A percentile compares a stretch with the other conserved stretches of the same genome.
phyloP scores from a whole-genome alignment of 2,888 invertebrate genomes.

The Polia nebulosa region DNA sequence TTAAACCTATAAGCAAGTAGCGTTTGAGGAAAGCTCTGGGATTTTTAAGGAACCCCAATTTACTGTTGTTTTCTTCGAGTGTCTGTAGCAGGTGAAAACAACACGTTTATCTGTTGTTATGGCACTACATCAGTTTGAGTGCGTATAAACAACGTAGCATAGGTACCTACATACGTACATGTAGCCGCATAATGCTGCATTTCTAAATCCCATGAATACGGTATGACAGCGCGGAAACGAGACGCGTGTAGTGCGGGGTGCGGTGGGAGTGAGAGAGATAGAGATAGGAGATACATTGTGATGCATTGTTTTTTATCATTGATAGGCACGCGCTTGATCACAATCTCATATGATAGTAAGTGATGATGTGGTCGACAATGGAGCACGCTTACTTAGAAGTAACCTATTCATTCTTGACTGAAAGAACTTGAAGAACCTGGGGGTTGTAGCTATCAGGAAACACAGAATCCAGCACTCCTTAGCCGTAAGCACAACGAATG shows the following conservation, averaged over 20 bases:
- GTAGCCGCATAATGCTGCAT: slow-evolving; percentile 77
- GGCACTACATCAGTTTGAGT: slow-evolving; percentile 49
- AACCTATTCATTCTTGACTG: no score
- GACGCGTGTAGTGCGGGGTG: slow-evolving; percentile 63
- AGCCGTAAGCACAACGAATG: no score
- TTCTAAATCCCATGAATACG: slow-evolving; percentile 85
- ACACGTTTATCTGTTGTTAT: slow-evolving; percentile 26
- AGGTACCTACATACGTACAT: slow-evolving; percentile 66
- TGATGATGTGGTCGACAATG: no score
- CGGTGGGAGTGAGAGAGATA: slow-evolving; percentile 50
- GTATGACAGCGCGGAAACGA: slow-evolving; percentile 78
- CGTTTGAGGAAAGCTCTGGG: not conserved
- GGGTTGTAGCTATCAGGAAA: no score
- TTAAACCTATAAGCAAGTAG: no score
- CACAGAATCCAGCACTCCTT: no score
- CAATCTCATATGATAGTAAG: no score
- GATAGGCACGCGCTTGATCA: no score
- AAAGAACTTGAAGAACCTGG: no score
- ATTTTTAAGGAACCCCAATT: not conserved
- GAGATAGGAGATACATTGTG: not conserved
- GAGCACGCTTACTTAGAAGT: no score
- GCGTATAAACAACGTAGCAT: slow-evolving; percentile 53
- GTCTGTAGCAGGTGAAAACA: slow-evolving; percentile 25
- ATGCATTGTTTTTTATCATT: no score
- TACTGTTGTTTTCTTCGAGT: slow-evolving; percentile 17